These are phyloP conservation scores for Glossosoma conforme DNA, from an alignment of 1,140 invertebrate species.

Conservation along the genomic window DNA sequence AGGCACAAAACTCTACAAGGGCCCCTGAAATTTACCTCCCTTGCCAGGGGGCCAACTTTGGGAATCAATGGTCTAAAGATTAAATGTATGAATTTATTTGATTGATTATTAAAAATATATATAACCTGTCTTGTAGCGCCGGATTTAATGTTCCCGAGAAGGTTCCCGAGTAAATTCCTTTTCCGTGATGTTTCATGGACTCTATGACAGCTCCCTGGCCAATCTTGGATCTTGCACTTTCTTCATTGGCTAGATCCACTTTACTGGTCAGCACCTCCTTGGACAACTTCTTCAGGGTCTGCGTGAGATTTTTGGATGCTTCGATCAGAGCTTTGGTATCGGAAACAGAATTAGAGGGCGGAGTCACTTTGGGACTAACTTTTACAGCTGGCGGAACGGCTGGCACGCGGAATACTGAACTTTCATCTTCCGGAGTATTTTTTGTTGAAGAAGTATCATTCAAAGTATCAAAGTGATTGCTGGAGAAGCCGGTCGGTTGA, in stretches of 20 bases:
- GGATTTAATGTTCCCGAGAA: conserved; percentile 87
- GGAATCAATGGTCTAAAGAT: no score
- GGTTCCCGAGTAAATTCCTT: conserved; percentile 81
- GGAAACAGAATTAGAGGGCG: conserved; percentile 36
- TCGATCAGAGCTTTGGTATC: conserved; percentile 78
- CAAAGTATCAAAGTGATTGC: conserved; percentile 33
- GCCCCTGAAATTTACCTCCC: no score
- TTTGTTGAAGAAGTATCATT: conserved; percentile 39
- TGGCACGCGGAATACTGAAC: conserved; percentile 12
- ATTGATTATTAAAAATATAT: no score
- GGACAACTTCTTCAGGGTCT: conserved; percentile 84
- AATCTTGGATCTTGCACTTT: conserved; percentile 44
- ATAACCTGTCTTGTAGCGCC: conserved; percentile 78
- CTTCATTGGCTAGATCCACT: conserved; percentile 50
- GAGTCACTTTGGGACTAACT: conserved; percentile 10
- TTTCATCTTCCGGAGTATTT: conserved; percentile 37
- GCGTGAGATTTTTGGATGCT: conserved; percentile 85
- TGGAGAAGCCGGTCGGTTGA: conserved; percentile 35
- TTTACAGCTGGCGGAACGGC: conserved; percentile 5
- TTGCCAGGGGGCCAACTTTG: no score
- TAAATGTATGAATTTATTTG: no score
- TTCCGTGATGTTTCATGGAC: conserved; percentile 89
- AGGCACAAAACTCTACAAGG: no score
- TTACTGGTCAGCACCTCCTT: conserved; percentile 76
- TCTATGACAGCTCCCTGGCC: conserved; percentile 84